Percentiles rank a stretch among this genome's conserved stretches.
Evolutionary conservation across 2,113 vertebrate species (phyloP).

Genomic region (Proteles cristata): DNA sequence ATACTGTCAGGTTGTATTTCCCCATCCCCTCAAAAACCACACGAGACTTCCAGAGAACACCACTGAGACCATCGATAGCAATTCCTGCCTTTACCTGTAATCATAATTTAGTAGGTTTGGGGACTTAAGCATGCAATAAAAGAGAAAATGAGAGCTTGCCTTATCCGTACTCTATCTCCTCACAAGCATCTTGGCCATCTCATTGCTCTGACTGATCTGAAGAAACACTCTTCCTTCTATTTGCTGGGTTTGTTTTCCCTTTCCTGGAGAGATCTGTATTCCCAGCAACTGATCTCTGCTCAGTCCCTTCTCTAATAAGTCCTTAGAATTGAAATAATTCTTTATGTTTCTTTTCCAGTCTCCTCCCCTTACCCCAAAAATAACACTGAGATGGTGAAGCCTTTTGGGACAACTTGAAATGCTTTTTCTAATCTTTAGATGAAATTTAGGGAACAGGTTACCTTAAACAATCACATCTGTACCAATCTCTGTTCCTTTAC

Average conservation of each 20-base stretch:
- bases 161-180: neutral
- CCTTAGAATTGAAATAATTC: neutral
- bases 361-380: neutral
- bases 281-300: neutral
- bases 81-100: neutral
- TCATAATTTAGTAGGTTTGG: neutral
- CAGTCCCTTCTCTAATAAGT: neutral
- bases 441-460: neutral
- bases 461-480: neutral
- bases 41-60: neutral
- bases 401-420: neutral
- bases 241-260: neutral
- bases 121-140: constrained; percentile 23
- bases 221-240: neutral
- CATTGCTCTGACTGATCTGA: neutral
- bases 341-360: neutral
- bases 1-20: neutral
- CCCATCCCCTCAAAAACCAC: neutral
- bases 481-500: neutral
- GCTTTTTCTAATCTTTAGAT: neutral
- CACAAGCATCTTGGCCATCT: neutral
- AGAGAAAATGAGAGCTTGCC: neutral
- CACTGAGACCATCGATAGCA: neutral
- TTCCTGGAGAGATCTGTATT: fast-evolving
- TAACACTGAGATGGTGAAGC: neutral